Evolutionary conservation across 2,888 invertebrate species (phyloP), one percentile per base, ranked within the genome.

Genomic region (Octonoba sinensis): DNA sequence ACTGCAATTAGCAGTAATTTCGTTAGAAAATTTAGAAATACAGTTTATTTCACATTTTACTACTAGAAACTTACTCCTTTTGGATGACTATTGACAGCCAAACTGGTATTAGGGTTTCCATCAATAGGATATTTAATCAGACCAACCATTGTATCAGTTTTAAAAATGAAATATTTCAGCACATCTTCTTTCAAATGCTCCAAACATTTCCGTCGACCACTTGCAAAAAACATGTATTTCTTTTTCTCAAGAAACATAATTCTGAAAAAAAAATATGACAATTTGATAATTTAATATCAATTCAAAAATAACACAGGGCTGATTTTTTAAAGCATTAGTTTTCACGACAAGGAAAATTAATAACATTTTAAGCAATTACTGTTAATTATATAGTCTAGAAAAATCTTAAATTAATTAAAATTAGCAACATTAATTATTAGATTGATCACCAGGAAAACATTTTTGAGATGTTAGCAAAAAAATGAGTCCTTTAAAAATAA

Each of bases 41-140:
- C 3, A 20, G 22, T 57, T 18, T 6, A 57, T 20, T 20, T 57
- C n/a, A 20, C 3, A 20, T 27, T 36, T 36, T 36, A 15, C 16
- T 13, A 27, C 13, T 20, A n/a, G 36, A 36, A 13, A 36, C 73
- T 64, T 73, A 79, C 79, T 47, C 79, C 79, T 46, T 62, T 67
- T 6, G 73, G 62, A 56, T 73, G 73, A 54, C 66, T 54, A 49
- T 62, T 13, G 16, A 79, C 3, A 22, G 67, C 73, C 22, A 79
- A 64, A 47, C 62, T 67, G 12, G 62, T n/a, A 62, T 73, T 49
- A 12, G 73, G 73, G 69, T 79, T 79, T 20, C 79, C 73, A 73
- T 79, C 79, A 69, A 79, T 20, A 18, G 79, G 79, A 69, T 59
- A 79, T 56, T 79, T 79, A 12, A 56, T 20, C n/a, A 79, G 54